These are phyloP conservation scores for Stylophora pistillata DNA, from an alignment of 64 coral and sea anemone species.

Conservation along the genomic window DNA sequence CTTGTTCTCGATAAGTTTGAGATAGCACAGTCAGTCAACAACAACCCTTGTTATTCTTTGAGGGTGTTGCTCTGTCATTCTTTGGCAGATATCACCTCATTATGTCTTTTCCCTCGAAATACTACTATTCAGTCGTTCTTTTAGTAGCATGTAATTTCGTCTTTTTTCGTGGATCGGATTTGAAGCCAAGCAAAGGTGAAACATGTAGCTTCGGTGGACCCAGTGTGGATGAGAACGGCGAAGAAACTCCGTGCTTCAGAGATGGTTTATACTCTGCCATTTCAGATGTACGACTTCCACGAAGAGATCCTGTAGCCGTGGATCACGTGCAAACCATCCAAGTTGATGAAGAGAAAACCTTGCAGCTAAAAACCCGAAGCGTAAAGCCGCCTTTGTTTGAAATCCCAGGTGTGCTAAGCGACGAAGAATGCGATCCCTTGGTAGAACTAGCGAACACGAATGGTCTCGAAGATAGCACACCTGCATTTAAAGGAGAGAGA, in stretches of 20 bases:
- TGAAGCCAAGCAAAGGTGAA: constrained; percentile 8
- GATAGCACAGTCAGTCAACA: background rate
- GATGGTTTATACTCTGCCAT: background rate
- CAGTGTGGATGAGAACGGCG: background rate
- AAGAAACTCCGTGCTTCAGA: constrained; percentile 13
- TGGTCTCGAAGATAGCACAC: constrained; percentile 30
- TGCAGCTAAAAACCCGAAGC: constrained; percentile 33
- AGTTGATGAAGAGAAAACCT: constrained; percentile 9
- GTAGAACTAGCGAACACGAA: constrained; percentile 20
- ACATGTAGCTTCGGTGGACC: background rate
- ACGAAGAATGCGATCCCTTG: constrained; percentile 45
- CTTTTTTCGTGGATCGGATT: background rate
- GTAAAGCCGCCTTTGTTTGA: constrained; percentile 46
- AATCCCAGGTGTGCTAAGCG: constrained; percentile 46
- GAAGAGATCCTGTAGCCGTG: background rate
- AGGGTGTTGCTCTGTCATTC: background rate
- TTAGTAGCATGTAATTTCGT: background rate
- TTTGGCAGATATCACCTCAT: background rate
- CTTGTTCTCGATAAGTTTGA: background rate
- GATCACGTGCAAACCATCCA: constrained; percentile 25
- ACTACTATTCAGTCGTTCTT: background rate
- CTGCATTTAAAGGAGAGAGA: background rate
- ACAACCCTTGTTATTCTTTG: background rate
- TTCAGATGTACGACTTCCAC: background rate
- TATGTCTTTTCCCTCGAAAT: background rate